Evolutionary conservation across 1,140 invertebrate species (phyloP).

Genomic region (Streblospio benedicti): DNA sequence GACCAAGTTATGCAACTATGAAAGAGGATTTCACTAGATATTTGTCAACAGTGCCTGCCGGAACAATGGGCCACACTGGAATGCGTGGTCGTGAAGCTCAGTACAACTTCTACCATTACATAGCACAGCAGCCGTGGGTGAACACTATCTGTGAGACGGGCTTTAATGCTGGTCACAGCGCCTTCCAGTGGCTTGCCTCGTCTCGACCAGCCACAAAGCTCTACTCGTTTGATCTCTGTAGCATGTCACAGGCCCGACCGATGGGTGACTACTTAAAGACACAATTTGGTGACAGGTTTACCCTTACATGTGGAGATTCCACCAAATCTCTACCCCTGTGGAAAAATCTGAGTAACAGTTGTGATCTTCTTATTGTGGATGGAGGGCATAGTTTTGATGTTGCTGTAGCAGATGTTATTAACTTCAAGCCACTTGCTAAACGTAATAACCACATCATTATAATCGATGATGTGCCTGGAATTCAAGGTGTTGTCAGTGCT

Average conservation of each 20-base stretch:
- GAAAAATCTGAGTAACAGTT: not conserved
- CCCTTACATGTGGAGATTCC: conserved; percentile 9
- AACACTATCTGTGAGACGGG: conserved; percentile 16
- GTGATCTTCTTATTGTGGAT: conserved; percentile 15
- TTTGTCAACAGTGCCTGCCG: too few species aligned
- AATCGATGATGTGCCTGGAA: conserved; percentile 5
- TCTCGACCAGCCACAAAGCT: not conserved
- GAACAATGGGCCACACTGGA: too few species aligned
- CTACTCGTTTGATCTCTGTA: conserved; percentile 14
- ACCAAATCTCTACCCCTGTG: conserved; percentile 1
- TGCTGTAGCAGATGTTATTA: conserved; percentile 6
- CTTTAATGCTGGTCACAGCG: conserved; percentile 16
- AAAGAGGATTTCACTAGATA: too few species aligned
- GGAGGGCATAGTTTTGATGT: conserved; percentile 13
- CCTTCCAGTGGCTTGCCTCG: conserved; percentile 11
- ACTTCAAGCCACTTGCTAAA: conserved; percentile 6
- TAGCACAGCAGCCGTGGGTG: not conserved
- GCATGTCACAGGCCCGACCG: not conserved
- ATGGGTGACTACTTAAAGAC: conserved; percentile 12
- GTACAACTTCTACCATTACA: not conserved
- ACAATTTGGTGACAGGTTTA: not conserved
- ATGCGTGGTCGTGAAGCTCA: too few species aligned
- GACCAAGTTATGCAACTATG: too few species aligned
- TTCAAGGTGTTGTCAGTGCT: too few species aligned
- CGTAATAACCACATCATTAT: conserved; percentile 10